phyloP scores from a whole-genome alignment of 2,797 vertebrate genomes.

The Paratrypauchen microcephalus region DNA sequence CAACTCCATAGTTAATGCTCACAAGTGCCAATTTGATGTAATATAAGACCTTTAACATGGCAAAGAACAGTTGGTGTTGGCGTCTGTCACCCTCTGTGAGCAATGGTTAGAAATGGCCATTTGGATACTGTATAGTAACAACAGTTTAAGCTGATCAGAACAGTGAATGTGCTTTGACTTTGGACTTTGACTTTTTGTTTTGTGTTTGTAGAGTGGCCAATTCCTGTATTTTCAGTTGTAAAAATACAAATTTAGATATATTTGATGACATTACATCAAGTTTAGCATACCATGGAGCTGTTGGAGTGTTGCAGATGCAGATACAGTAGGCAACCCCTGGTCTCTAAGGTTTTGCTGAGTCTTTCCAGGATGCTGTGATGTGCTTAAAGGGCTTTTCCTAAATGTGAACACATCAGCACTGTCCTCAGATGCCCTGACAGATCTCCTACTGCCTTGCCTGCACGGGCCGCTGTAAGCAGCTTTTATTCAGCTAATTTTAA shows the following conservation, averaged over 20 bases:
- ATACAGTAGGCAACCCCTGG: conserved; percentile 15
- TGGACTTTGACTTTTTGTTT: no score
- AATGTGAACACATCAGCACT: conserved; percentile 51
- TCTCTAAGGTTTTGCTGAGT: conserved; percentile 46
- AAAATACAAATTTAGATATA: not conserved
- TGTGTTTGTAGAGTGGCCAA: no score
- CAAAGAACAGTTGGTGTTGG: not conserved
- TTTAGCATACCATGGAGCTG: not conserved
- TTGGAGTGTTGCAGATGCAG: not conserved
- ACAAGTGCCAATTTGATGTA: no score
- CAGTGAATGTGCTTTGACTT: no score
- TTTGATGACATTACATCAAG: not conserved
- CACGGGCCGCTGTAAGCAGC: conserved; percentile 23
- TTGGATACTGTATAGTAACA: not conserved
- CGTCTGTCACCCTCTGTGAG: not conserved
- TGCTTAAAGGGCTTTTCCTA: conserved; percentile 56
- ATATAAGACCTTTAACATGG: not conserved
- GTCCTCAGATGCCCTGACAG: conserved; percentile 32
- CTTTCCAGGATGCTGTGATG: conserved; percentile 44
- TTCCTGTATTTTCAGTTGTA: no score
- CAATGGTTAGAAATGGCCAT: not conserved
- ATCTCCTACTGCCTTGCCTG: conserved; percentile 36
- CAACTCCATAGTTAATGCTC: no score
- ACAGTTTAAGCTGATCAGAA: not conserved
- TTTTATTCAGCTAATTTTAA: conserved; percentile 42